These are phyloP conservation scores for Spisula subtruncata DNA, from an alignment of 2,888 invertebrate genomes.

Conservation along the genomic window DNA sequence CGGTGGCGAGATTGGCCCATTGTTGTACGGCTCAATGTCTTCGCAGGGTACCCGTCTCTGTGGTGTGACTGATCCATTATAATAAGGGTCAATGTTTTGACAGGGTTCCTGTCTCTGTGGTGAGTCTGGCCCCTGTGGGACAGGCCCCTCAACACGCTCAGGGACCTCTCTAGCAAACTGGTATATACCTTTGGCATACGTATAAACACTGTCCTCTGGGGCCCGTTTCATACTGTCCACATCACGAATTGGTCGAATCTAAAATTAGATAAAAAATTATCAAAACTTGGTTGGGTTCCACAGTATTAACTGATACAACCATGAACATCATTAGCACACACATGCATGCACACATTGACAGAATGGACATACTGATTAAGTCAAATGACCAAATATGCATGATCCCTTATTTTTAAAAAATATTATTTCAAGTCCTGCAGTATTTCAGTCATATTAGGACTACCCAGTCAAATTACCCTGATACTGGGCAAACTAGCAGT, in stretches of 20 bases:
- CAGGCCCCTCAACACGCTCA: neutral
- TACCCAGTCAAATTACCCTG: no score
- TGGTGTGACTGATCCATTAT: neutral
- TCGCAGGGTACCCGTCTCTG: neutral
- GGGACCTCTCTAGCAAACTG: slow-evolving; percentile 34
- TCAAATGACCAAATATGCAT: no score
- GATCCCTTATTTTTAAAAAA: no score
- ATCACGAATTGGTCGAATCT: slow-evolving; percentile 33
- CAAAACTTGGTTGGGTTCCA: no score
- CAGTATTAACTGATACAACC: no score
- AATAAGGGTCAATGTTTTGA: no score
- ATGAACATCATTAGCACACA: no score
- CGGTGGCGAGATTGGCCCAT: neutral
- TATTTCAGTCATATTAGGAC: no score
- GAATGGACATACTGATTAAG: no score
- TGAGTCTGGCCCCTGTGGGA: neutral
- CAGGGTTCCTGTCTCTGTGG: neutral
- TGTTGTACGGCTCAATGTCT: neutral
- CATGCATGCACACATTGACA: no score
- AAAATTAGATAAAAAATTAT: slow-evolving; percentile 9
- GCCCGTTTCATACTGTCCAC: neutral
- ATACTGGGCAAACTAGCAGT: no score
- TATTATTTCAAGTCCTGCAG: no score
- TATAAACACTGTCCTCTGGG: neutral
- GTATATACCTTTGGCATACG: slow-evolving; percentile 25